phyloP scores from a whole-genome alignment of 2,797 vertebrate species.

The Coilia nasus region DNA sequence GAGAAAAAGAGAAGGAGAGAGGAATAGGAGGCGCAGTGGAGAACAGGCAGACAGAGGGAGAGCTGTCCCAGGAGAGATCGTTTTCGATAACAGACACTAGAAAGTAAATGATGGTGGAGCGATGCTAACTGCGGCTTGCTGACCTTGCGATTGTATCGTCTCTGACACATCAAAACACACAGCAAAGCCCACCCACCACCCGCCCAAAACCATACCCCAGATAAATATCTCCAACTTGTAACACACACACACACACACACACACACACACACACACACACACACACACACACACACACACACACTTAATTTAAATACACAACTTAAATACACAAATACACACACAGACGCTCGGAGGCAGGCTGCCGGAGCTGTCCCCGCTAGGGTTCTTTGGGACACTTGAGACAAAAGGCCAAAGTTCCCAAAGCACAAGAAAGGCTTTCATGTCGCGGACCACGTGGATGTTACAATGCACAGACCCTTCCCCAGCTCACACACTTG shows the following conservation, averaged over 20 bases:
- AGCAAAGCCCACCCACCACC: neutral
- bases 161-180: neutral
- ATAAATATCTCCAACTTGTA: slow-evolving; percentile 26
- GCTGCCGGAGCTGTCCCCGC: slow-evolving; percentile 30
- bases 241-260: slow-evolving; percentile 3
- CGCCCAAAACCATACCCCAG: neutral
- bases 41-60: neutral
- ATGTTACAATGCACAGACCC: slow-evolving; percentile 52
- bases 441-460: slow-evolving; percentile 45
- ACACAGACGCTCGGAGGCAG: neutral
- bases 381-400: slow-evolving; percentile 24
- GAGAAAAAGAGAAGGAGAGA: neutral
- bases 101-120: neutral
- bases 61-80: neutral
- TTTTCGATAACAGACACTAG: neutral
- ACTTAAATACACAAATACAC: neutral
- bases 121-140: neutral
- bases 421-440: slow-evolving; percentile 45
- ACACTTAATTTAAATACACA: no score
- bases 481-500: slow-evolving; percentile 26
- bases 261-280: neutral
- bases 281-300: neutral
- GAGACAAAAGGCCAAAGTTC: slow-evolving; percentile 44
- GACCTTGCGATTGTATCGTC: neutral
- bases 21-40: neutral